Conservation (phyloP, 2,113 vertebrate species). For the Pandion haliaetus region DNA sequence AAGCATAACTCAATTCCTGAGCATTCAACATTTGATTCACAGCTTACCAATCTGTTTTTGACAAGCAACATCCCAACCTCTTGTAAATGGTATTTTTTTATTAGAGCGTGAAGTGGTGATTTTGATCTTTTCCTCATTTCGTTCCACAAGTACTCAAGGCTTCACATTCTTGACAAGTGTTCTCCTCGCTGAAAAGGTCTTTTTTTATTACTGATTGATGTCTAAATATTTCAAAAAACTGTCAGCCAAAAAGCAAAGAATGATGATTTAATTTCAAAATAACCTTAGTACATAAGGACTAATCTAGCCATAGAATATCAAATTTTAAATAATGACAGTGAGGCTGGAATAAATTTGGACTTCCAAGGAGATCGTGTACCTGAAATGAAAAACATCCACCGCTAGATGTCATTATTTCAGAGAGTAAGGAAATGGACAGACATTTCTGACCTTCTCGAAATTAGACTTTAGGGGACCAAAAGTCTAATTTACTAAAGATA, state of each 20-base stretch:
- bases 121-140: not conserved
- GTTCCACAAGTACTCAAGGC: not conserved
- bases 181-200: not conserved
- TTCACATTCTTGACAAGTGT: constrained; percentile 12
- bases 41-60: not conserved
- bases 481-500: not conserved
- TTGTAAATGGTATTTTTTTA: not conserved
- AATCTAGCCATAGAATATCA: not conserved
- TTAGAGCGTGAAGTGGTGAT: not conserved
- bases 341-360: not conserved
- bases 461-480: not conserved
- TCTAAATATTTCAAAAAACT: not conserved
- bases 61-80: not conserved
- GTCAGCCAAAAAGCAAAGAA: not conserved
- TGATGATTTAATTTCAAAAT: constrained; percentile 1
- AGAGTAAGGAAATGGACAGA: not conserved
- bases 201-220: not conserved
- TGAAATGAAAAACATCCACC: not conserved
- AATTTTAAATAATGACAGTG: not conserved
- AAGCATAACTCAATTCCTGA: not conserved
- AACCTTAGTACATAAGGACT: not conserved
- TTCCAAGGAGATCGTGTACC: not conserved
- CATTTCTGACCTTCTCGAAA: not conserved
- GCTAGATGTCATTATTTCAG: constrained; percentile 47
- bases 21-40: not conserved